A percentile compares a stretch with the other conserved stretches of the same genome.
Evolutionary conservation across 2,113 vertebrate genomes (phyloP).

Genomic region (Gambusia affinis): DNA sequence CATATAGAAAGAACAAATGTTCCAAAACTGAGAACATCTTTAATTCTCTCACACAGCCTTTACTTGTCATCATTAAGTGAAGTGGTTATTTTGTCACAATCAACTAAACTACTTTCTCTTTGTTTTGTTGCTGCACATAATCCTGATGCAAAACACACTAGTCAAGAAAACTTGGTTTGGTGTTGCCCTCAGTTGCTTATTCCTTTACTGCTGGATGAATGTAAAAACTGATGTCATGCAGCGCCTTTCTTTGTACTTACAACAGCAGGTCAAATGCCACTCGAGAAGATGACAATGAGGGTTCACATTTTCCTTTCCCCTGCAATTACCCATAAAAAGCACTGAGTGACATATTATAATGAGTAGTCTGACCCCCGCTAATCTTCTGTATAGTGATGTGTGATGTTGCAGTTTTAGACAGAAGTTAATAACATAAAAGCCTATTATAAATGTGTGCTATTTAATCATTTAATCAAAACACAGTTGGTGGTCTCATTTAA

Average conservation of each 20-base stretch:
- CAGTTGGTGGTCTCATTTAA: slow-evolving; percentile 61
- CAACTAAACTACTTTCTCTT: slow-evolving; percentile 32
- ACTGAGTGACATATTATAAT: slow-evolving; percentile 63
- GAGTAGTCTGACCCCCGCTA: slow-evolving; percentile 64
- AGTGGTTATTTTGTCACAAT: slow-evolving; percentile 43
- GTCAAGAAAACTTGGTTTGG: not conserved
- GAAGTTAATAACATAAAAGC: slow-evolving; percentile 64
- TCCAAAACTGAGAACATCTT: not conserved
- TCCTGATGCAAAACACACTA: not conserved
- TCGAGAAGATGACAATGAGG: slow-evolving; percentile 33
- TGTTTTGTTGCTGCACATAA: slow-evolving; percentile 10
- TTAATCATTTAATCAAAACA: slow-evolving; percentile 69
- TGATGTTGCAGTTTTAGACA: slow-evolving; percentile 46
- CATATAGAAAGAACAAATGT: not conserved
- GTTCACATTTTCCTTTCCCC: slow-evolving; percentile 45
- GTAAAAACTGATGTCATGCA: slow-evolving; percentile 12
- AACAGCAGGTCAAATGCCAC: slow-evolving; percentile 42
- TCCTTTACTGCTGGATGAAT: not conserved
- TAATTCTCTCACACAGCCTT: slow-evolving; percentile 30
- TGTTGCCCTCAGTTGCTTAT: not conserved
- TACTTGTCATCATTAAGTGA: slow-evolving; percentile 48
- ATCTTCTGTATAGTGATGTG: slow-evolving; percentile 46
- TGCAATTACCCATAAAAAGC: slow-evolving; percentile 51
- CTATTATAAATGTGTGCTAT: slow-evolving; percentile 48
- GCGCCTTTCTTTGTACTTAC: slow-evolving; percentile 3